These are phyloP conservation scores for Etheostoma perlongum DNA, from an alignment of 2,797 vertebrate species.

Conservation along the genomic window DNA sequence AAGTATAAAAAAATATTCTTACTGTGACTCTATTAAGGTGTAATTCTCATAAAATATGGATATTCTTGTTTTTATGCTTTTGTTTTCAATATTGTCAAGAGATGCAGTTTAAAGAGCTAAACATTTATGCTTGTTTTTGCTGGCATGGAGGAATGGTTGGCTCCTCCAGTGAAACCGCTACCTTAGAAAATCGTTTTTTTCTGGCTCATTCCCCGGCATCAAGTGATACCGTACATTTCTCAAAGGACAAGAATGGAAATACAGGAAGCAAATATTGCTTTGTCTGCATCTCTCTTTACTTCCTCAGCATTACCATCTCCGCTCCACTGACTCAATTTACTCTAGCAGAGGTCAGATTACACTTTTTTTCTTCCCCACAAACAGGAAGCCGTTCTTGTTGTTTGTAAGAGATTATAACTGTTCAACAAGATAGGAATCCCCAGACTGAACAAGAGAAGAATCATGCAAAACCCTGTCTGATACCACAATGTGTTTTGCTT, in stretches of 20 bases:
- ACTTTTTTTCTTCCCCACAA: constrained; percentile 48
- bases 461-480: neutral
- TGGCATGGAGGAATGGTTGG: constrained; percentile 34
- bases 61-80: neutral
- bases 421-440: constrained; percentile 29
- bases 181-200: constrained; percentile 40
- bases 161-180: constrained; percentile 25
- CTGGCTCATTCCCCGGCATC: constrained; percentile 32
- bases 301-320: constrained; percentile 43
- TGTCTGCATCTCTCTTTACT: constrained; percentile 66
- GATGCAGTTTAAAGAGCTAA: neutral
- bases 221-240: constrained; percentile 38
- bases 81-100: constrained; percentile 5
- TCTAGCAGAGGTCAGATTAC: constrained; percentile 62
- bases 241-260: constrained; percentile 46
- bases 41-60: neutral
- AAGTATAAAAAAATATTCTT: neutral
- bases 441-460: constrained; percentile 14
- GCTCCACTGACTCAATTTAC: constrained; percentile 63
- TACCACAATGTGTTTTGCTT: neutral
- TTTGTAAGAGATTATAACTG: constrained; percentile 44
- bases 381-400: constrained; percentile 36
- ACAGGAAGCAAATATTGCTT: constrained; percentile 66
- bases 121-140: neutral
- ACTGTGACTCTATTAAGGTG: neutral